Conservation (phyloP, 2,797 vertebrate species). For the Sebastes variabilis region DNA sequence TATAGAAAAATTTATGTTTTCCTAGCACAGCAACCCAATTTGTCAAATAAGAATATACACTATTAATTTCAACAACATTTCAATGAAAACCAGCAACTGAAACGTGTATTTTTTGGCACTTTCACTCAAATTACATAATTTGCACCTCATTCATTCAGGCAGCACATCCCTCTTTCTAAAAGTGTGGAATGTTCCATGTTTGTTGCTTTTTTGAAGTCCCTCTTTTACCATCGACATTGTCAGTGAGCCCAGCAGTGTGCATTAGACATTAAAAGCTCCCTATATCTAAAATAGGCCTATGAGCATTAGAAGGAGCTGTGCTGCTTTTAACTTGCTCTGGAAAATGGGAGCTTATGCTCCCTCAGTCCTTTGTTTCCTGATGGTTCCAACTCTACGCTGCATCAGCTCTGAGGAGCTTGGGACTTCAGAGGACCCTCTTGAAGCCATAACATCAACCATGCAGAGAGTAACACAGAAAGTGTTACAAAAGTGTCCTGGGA, state of each 20-base stretch:
- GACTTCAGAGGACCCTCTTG: slow-evolving; percentile 82
- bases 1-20: slow-evolving; percentile 7
- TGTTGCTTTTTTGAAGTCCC: slow-evolving; percentile 65
- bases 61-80: slow-evolving; percentile 34
- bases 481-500: slow-evolving; percentile 77
- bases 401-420: slow-evolving; percentile 74
- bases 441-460: slow-evolving; percentile 82
- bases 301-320: slow-evolving; percentile 79
- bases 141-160: slow-evolving; percentile 36
- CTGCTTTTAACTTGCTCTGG: slow-evolving; percentile 78
- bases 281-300: slow-evolving; percentile 81
- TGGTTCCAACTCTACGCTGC: slow-evolving; percentile 75
- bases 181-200: slow-evolving; percentile 58
- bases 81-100: neutral
- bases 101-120: slow-evolving; percentile 29
- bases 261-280: slow-evolving; percentile 79
- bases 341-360: slow-evolving; percentile 78
- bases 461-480: slow-evolving; percentile 72
- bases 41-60: slow-evolving; percentile 16
- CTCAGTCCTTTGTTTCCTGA: slow-evolving; percentile 79
- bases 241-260: slow-evolving; percentile 69
- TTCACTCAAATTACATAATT: slow-evolving; percentile 61
- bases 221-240: slow-evolving; percentile 66
- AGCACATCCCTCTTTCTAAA: slow-evolving; percentile 40
- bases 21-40: neutral